Evolutionary conservation across 2,113 vertebrate species (phyloP).

Genomic region (Turdus rufiventris): DNA sequence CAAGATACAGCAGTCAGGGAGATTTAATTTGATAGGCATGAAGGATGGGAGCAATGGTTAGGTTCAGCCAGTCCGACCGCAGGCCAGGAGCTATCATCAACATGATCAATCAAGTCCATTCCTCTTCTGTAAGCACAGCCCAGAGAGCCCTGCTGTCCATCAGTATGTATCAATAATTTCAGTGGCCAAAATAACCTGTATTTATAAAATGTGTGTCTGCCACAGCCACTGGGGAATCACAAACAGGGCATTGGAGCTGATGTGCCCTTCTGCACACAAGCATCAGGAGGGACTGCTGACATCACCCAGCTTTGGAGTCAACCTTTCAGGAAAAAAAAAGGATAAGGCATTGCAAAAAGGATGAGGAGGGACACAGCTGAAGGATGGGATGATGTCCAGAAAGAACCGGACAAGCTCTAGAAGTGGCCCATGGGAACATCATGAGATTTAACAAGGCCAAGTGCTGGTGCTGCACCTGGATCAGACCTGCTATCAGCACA

Average conservation of each 20-base stretch:
- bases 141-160: not conserved
- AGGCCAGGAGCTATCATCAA: not conserved
- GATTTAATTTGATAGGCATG: not conserved
- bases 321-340: not conserved
- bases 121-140: not conserved
- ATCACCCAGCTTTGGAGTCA: not conserved
- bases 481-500: fast-evolving
- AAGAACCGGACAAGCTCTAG: not conserved
- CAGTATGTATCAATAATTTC: not conserved
- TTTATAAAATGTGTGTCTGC: not conserved
- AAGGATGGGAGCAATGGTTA: not conserved
- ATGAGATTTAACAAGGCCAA: fast-evolving
- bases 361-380: not conserved
- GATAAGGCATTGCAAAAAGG: not conserved
- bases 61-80: fast-evolving
- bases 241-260: not conserved
- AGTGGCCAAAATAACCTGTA: not conserved
- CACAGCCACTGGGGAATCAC: not conserved
- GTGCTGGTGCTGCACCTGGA: not conserved
- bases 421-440: not conserved
- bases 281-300: not conserved
- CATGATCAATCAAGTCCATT: not conserved
- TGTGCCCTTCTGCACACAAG: fast-evolving
- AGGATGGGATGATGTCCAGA: not conserved
- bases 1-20: not conserved